Conservation (phyloP, 2,113 vertebrate genomes). For the Castor canadensis region DNA sequence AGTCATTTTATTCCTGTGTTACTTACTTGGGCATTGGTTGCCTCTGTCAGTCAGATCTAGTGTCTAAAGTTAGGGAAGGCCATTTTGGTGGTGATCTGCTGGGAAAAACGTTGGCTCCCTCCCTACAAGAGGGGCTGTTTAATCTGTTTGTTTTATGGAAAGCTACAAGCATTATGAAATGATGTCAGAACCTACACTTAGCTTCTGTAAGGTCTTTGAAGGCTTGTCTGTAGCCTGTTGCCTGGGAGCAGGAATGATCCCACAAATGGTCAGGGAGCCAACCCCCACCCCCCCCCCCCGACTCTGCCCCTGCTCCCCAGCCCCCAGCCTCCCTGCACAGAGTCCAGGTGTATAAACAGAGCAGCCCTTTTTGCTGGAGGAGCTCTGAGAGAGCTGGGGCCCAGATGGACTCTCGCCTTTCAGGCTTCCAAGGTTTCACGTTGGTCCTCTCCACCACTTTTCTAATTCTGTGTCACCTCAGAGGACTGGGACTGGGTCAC, state of each 20-base stretch:
- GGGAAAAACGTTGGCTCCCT: not conserved
- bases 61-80: not conserved
- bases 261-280: not conserved
- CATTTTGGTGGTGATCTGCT: not conserved
- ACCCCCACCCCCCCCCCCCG: not conserved
- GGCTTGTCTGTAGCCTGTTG: not conserved
- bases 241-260: conserved; percentile 5
- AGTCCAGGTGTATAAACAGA: conserved; percentile 57
- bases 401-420: not conserved
- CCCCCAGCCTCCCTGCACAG: not conserved
- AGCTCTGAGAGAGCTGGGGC: not conserved
- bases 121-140: not conserved
- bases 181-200: not conserved
- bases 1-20: not conserved
- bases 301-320: not conserved
- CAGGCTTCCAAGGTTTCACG: no score
- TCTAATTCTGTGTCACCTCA: not conserved
- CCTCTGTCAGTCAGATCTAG: not conserved
- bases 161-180: not conserved
- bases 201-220: conserved; percentile 48
- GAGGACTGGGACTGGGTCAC: not conserved
- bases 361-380: not conserved
- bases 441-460: not conserved
- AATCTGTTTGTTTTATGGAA: not conserved
- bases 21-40: not conserved